Evolutionary conservation across 2,888 invertebrate species (phyloP), one percentile per base, ranked within the genome.

Genomic region (Drosophila prostipennis): DNA sequence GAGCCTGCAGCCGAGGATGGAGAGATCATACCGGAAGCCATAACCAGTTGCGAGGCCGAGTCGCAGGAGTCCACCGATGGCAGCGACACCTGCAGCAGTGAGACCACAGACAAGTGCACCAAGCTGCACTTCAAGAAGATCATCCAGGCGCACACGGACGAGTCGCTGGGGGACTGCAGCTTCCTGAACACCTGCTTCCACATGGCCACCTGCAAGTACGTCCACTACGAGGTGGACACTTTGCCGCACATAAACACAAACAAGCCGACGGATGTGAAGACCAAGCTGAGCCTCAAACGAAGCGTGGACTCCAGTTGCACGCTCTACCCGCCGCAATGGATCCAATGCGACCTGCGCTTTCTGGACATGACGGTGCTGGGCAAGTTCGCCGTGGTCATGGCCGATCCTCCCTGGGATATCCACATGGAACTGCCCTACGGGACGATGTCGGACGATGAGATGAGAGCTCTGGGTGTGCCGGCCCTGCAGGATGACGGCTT

Each of bases 331-430:
- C 96, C 98, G 0, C 98, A 99, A 90, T 99, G 99, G 99, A 96
- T 99, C 64, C 98, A 98, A 90, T 99, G 99, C 90, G 99, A 99
- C 92, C 93, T 99, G 56, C 94, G 99, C 6, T 91, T 90, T 56
- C 76, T 92, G 7, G 92, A 91, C 65, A 92, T 92, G 91, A 92
- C 92, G 3, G 91, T 92, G 19, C 72, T 91, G 94, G 96, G 96
- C n/a, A 99, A 99, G 93, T 99, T 98, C 93, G 97, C 98, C 0
- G 98, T 99, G 3, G 97, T 99, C 78, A 99, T 99, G 99, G 99
- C 99, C 36, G 98, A 98, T 92, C 98, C 98, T 0, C 99, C 99
- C 0, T 99, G 99, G 99, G 99, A 99, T 90, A 99, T 99, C 78
- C 99, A 99, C 91, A 99, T 99, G 99, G 99, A 99, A 92, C 93